Evolutionary conservation across 37 sponge, comb jelly and placozoan species (phyloP).

Genomic region (Agelas oroides): DNA sequence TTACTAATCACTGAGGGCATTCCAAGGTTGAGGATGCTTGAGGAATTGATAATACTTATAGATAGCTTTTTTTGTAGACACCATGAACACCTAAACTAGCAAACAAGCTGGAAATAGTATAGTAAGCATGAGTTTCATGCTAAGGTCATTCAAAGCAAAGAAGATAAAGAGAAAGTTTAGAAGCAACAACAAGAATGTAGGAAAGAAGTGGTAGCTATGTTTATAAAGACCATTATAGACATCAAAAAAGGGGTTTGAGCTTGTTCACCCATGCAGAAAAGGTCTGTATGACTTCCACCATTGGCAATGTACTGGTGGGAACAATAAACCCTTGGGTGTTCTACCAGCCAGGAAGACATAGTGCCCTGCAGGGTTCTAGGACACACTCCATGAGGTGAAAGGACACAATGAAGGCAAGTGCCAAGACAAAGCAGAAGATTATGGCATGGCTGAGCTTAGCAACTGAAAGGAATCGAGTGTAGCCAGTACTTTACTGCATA

Average conservation of each 20-base stretch:
- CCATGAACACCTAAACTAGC: neutral
- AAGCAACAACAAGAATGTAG: slow-evolving; percentile 20
- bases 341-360: no score
- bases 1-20: neutral
- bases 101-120: no score
- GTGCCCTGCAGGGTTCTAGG: no score
- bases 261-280: slow-evolving; percentile 5
- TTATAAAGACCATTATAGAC: slow-evolving; percentile 44
- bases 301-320: no score
- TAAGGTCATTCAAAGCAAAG: neutral
- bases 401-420: slow-evolving; percentile 18
- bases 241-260: slow-evolving; percentile 37
- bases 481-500: slow-evolving; percentile 39
- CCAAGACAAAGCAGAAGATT: slow-evolving; percentile 18
- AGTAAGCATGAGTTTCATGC: neutral
- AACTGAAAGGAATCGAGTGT: slow-evolving; percentile 29
- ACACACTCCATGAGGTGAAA: no score
- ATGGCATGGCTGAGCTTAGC: slow-evolving; percentile 14
- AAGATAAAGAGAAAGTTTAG: slow-evolving; percentile 2
- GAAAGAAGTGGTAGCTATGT: slow-evolving; percentile 15
- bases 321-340: no score
- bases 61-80: slow-evolving; percentile 8
- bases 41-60: neutral
- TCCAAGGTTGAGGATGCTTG: slow-evolving; percentile 25
- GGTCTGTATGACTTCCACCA: slow-evolving; percentile 1